These are phyloP conservation scores for Muricea muricata DNA, from an alignment of 92 coral and sea anemone genomes.

Conservation along the genomic window DNA sequence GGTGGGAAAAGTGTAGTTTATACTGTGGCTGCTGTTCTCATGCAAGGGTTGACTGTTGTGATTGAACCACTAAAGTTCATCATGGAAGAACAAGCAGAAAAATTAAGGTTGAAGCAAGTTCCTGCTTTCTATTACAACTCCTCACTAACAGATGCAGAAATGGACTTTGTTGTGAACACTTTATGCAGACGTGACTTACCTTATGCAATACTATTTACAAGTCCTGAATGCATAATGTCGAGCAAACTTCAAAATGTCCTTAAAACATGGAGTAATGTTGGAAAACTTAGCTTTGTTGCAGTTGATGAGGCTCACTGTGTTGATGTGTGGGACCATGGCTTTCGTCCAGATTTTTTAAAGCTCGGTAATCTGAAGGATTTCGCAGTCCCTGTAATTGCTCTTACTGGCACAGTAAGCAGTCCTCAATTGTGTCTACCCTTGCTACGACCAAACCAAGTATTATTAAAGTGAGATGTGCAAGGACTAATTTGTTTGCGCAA, in stretches of 20 bases:
- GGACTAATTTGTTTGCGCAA: background rate
- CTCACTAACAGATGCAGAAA: constrained; percentile 54
- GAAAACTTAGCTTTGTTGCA: constrained; percentile 39
- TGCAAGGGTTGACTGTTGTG: too few relatives aligned
- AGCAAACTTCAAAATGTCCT: constrained; percentile 38
- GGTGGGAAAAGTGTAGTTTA: background rate
- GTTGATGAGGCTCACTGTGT: too few relatives aligned
- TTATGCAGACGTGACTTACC: too few relatives aligned
- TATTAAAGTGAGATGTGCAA: background rate
- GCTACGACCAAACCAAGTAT: background rate
- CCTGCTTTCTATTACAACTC: constrained; percentile 59
- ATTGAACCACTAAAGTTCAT: too few relatives aligned
- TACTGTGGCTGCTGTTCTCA: constrained; percentile 35
- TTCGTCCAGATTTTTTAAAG: constrained; percentile 44
- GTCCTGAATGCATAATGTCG: too few relatives aligned
- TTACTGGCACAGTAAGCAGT: constrained; percentile 52
- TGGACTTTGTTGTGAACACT: constrained; percentile 51
- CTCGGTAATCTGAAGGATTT: constrained; percentile 39
- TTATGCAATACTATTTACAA: too few relatives aligned
- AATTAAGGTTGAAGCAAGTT: constrained; percentile 47
- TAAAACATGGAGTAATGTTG: constrained; percentile 34
- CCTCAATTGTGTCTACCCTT: constrained; percentile 5
- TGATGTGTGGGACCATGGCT: constrained; percentile 56
- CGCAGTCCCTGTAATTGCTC: constrained; percentile 36
- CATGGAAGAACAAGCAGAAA: too few relatives aligned